Percentiles rank a stretch among this genome's conserved stretches.
These are phyloP conservation scores for Dendrolimus kikuchii DNA, from an alignment of 1,140 invertebrate species.

Conservation along the genomic window DNA sequence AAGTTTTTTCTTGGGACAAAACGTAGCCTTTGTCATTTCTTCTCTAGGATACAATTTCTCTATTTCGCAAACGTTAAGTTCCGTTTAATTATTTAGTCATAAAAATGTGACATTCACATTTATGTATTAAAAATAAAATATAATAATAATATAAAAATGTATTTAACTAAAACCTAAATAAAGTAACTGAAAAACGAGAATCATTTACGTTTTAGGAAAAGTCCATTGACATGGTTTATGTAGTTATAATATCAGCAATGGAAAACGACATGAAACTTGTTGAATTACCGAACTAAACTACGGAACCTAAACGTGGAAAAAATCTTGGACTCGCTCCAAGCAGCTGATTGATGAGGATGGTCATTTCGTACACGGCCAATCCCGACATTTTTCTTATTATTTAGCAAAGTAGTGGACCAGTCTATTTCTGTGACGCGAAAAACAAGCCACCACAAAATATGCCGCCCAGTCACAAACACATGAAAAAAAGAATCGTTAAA, in stretches of 20 bases:
- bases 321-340: constrained; percentile 67
- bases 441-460: constrained; percentile 59
- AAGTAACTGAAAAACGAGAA: too few species aligned
- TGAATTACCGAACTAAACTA: constrained; percentile 66
- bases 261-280: constrained; percentile 43
- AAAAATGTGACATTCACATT: too few species aligned
- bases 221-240: too few species aligned
- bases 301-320: constrained; percentile 70
- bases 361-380: constrained; percentile 71
- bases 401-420: constrained; percentile 66
- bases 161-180: too few species aligned
- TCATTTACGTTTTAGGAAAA: too few species aligned
- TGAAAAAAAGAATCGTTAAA: constrained; percentile 11
- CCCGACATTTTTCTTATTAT: constrained; percentile 70
- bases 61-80: too few species aligned
- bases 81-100: too few species aligned
- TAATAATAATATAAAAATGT: too few species aligned
- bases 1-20: too few species aligned
- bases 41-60: too few species aligned
- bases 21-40: too few species aligned
- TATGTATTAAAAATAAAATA: too few species aligned
- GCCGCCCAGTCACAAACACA: constrained; percentile 29
- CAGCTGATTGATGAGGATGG: constrained; percentile 72
- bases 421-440: constrained; percentile 67
- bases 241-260: constrained; percentile 2